Evolutionary conservation across 2,797 vertebrate genomes (phyloP).

Genomic region (Anas flavirostris): DNA sequence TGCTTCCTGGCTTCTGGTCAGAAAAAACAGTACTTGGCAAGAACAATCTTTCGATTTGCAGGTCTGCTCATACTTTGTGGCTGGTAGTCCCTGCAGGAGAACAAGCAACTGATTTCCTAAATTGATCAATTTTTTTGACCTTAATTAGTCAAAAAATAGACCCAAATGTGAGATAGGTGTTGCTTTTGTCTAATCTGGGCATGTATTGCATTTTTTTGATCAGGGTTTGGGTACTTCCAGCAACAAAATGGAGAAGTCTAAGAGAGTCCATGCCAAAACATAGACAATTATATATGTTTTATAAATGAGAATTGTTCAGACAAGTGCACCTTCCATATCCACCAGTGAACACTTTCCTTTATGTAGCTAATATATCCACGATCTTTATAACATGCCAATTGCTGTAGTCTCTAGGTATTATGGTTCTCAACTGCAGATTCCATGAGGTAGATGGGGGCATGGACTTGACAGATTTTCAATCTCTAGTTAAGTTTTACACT

Average conservation of each 20-base stretch:
- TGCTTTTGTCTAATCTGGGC: background rate
- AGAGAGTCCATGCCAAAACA: background rate
- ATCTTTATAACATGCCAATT: background rate
- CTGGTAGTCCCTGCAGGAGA: background rate
- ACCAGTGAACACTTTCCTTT: background rate
- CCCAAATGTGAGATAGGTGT: background rate
- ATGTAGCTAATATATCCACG: background rate
- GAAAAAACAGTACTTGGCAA: background rate
- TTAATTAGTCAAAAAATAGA: constrained; percentile 2
- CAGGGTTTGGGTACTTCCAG: background rate
- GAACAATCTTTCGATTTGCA: background rate
- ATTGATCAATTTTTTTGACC: background rate
- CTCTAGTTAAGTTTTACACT: background rate
- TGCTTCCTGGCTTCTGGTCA: background rate
- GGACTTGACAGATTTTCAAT: background rate
- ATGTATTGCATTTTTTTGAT: background rate
- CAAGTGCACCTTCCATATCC: background rate
- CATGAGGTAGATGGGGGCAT: background rate
- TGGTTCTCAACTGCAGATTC: background rate
- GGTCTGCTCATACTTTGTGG: background rate
- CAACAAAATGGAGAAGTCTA: background rate
- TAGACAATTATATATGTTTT: background rate
- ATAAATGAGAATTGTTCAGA: background rate
- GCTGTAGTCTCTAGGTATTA: background rate
- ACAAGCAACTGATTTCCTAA: background rate